Evolutionary conservation across 2,797 vertebrate genomes (phyloP).

Genomic region (Eurystomus glaucurus): DNA sequence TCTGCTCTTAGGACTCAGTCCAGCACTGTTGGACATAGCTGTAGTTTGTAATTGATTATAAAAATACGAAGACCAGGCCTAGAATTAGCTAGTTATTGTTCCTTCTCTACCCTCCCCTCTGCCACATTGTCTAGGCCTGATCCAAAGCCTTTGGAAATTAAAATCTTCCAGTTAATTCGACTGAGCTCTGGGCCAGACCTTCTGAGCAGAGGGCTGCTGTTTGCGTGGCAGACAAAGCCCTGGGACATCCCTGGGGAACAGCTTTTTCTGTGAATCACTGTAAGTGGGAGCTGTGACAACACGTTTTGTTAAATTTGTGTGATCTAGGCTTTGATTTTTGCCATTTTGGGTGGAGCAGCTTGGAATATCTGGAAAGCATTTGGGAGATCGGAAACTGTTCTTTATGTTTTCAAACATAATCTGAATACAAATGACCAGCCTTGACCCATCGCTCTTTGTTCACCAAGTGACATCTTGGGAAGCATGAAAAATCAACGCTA

Average conservation of each 20-base stretch:
- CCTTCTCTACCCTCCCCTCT: not conserved
- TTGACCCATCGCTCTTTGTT: conserved; percentile 9
- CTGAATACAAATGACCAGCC: not conserved
- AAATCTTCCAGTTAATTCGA: not conserved
- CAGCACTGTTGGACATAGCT: not conserved
- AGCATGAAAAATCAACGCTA: not conserved
- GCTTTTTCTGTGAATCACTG: not conserved
- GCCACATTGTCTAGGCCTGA: not conserved
- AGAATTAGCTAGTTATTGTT: not conserved
- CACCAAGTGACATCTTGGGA: not conserved
- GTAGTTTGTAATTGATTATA: not conserved
- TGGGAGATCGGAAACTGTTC: not conserved
- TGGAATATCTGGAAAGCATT: conserved; percentile 25
- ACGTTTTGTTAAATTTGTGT: not conserved
- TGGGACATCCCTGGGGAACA: not conserved
- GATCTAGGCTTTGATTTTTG: not conserved
- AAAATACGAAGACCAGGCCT: not conserved
- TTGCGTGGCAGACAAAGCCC: not conserved
- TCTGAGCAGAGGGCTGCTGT: not conserved
- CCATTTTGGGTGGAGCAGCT: conserved; percentile 26
- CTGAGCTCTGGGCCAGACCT: not conserved
- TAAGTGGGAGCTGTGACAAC: not conserved
- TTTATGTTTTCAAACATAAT: conserved; percentile 31
- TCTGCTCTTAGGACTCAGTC: not conserved
- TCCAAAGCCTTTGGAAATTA: not conserved